Evolutionary conservation across 2,113 vertebrate genomes (phyloP).

Genomic region (Pomatorhinus ruficollis): DNA sequence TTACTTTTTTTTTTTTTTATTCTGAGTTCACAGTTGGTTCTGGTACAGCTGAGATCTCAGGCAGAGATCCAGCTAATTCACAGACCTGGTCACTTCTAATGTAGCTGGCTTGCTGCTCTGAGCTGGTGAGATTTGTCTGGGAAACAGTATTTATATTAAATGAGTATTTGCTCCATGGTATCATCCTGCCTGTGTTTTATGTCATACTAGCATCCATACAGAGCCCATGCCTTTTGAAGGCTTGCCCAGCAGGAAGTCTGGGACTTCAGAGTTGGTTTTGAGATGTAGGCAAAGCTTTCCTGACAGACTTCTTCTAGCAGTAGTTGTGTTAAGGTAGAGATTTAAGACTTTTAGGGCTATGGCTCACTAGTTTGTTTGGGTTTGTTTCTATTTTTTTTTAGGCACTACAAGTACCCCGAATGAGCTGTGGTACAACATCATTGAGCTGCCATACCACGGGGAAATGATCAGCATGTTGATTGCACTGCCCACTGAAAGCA

Average conservation of each 20-base stretch:
- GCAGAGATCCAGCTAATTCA: background rate
- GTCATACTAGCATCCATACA: background rate
- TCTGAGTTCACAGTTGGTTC: background rate
- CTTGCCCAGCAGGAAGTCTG: background rate
- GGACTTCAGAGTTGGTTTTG: background rate
- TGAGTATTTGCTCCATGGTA: background rate
- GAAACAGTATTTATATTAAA: background rate
- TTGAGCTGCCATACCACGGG: slow-evolving; percentile 91
- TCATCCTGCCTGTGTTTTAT: background rate
- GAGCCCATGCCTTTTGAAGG: background rate
- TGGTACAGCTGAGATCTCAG: background rate
- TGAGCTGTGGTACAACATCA: slow-evolving; percentile 87
- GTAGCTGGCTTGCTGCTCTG: background rate
- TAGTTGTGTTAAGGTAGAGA: background rate
- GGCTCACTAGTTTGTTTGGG: background rate
- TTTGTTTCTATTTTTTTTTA: background rate
- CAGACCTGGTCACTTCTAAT: background rate
- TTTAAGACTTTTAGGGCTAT: background rate
- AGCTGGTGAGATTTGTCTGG: background rate
- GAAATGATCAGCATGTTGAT: slow-evolving; percentile 92
- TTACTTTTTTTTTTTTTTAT: background rate
- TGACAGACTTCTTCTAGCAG: background rate
- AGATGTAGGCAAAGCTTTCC: background rate
- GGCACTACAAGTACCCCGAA: slow-evolving; percentile 86
- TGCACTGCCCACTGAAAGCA: slow-evolving; percentile 81